Base-by-base conservation (phyloP, 2,113 vertebrate species). In the Lophius piscatorius region DNA sequence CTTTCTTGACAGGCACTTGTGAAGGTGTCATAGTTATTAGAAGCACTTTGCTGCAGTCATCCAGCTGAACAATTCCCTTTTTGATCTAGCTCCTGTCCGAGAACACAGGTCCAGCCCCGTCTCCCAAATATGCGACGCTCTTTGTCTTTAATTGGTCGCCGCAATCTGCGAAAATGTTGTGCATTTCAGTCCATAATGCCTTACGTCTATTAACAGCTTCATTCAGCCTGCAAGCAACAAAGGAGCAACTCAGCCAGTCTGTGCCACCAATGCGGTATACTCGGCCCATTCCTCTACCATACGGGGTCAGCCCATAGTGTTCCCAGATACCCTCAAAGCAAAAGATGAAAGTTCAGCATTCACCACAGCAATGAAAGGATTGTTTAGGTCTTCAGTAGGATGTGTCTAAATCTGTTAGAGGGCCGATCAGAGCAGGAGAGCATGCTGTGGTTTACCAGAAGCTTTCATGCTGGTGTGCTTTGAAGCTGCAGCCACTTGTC, bases 401-500 rank as follows among this genome's bases (percentile, higher is more conserved):
- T 57, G 58, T 65, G 47, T 61, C 28, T 49, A 8, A 65, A 68
- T 71, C 29, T 74, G 68, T 75, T 40, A 1, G 5, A 24, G 54
- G 67, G 16, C 14, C 6, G 46, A 70, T 47, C 63, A 34, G 64
- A 70, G 64, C 22, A 41, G 51, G 24, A 29, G 36, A 38, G 18
- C 42, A 36, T 4, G 52, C 52, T 44, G 67, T 55, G 46, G 47
- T 49, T 76, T 70, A 42, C 51, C 47, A 42, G 10, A 29, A 64
- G 63, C 69, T 69, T 80, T 82, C 13, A 60, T 63, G 75, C 51
- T 51, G 9, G 2, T 17, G 31, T 52, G 64, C 74, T 87, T 87
- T 86, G 73, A 85, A 83, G 76, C 63, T 46, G 42, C 60, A 79
- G 62, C 66, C 64, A 70, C 68, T 84, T 81, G 72, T 84, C 11